Base-by-base conservation (phyloP, 2,888 invertebrate genomes). In the Didymodactylos carnosus region DNA sequence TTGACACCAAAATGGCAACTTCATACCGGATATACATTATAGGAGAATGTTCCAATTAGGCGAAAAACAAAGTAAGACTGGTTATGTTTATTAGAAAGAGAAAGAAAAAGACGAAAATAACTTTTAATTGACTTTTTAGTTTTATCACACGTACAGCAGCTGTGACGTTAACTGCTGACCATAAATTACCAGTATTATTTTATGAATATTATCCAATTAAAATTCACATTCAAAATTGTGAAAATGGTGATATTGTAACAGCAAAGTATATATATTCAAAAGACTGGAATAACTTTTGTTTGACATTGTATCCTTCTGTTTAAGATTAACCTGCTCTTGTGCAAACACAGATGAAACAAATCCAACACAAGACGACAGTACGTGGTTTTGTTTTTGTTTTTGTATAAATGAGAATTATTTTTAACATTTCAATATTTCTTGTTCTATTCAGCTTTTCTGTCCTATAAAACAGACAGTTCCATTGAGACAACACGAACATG, bases 201-300 rank as follows among this genome's bases (percentile, higher is more conserved):
- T 46, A 74, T 39, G 74, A 74, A 69, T 74, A 11, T 10, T 74
- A 71, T 46, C 74, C 74, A 23, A 62, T 74, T 23, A 71, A 49
- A 71, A 41, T 74, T 35, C 41, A 23, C 19, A 72, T 74, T 2
- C 23, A 29, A 19, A 74, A 74, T 71, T 53, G 53, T 39, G 74
- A 74, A 53, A 46, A 74, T 62, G 62, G 29, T 29, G 62, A 62
- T 35, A 35, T 62, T n/a, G 19, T 35, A 1, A n/a, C 29, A 7
- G 62, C 62, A 62, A 19, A 10, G 62, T 62, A 62, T 23, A 23
- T 3, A 23, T 16, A 19, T 49, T 16, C n/a, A 49, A 23, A 19
- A 43, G 43, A 10, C 8, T 43, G 19, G 14, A n/a, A n/a, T n/a
- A n/a, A n/a, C n/a, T n/a, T n/a, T n/a, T n/a, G n/a, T n/a, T n/a